phyloP scores from a whole-genome alignment of 2,113 vertebrate genomes.

The Hyperoodon ampullatus region DNA sequence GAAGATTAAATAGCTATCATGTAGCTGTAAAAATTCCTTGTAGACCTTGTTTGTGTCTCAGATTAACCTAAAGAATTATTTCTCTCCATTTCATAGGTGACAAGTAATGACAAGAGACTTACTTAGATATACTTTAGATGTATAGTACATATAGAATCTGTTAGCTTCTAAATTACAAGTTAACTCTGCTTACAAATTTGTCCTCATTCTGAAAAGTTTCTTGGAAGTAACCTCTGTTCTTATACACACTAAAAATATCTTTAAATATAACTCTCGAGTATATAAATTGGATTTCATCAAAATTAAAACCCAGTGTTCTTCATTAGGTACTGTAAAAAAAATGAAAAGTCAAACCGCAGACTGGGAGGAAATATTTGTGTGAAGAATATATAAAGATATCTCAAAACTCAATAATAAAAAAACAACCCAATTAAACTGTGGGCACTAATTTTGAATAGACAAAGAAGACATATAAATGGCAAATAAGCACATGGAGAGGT shows the following conservation, averaged over 20 bases:
- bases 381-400: not conserved
- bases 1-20: not conserved
- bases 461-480: not conserved
- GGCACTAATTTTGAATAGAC: not conserved
- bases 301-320: not conserved
- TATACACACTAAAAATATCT: not conserved
- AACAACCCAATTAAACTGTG: not conserved
- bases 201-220: conserved; percentile 36
- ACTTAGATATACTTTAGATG: not conserved
- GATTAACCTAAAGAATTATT: not conserved
- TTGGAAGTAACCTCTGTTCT: not conserved
- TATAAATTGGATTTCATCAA: not conserved
- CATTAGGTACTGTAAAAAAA: not conserved
- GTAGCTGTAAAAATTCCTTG: not conserved
- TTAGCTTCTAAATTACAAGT: not conserved
- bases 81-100: not conserved
- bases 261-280: not conserved
- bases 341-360: not conserved
- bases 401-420: not conserved
- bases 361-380: not conserved
- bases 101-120: not conserved
- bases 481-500: not conserved
- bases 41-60: not conserved
- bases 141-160: not conserved
- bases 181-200: not conserved